Percentiles rank a stretch among this genome's conserved stretches.
phyloP scores from a whole-genome alignment of 2,888 invertebrate genomes.

The Lobophora halterata region DNA sequence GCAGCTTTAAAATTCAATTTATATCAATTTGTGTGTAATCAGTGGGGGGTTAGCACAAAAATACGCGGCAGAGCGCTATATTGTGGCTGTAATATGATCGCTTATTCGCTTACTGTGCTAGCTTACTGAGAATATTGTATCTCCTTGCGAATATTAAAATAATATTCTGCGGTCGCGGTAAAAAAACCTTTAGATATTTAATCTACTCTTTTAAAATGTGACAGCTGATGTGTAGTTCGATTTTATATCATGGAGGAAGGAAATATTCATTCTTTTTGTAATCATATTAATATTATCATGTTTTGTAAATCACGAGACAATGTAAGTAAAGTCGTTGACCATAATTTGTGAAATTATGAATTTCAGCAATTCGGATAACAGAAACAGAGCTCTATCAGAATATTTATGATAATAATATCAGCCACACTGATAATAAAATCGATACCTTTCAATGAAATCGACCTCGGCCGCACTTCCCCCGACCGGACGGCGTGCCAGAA shows the following conservation, averaged over 20 bases:
- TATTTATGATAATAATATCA: not conserved
- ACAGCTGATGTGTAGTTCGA: not conserved
- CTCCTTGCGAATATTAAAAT: slow-evolving; percentile 10
- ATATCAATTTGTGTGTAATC: slow-evolving; percentile 79
- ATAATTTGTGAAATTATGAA: no score
- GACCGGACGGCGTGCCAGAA: slow-evolving; percentile 7
- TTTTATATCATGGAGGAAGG: no score
- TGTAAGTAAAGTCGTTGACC: no score
- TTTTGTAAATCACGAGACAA: no score
- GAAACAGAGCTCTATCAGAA: no score
- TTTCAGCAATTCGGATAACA: no score
- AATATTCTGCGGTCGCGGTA: no score
- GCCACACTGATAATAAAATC: not conserved
- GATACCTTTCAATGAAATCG: slow-evolving; percentile 1
- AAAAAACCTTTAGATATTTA: no score
- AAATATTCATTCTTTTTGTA: no score
- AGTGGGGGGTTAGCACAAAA: slow-evolving; percentile 69
- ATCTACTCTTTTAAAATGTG: no score
- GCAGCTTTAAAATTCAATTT: slow-evolving; percentile 79
- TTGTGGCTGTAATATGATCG: slow-evolving; percentile 52
- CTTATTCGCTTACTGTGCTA: slow-evolving; percentile 49
- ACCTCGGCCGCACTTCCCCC: not conserved
- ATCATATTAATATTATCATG: no score
- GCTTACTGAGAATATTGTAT: slow-evolving; percentile 23
- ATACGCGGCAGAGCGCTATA: slow-evolving; percentile 63